Evolutionary conservation across 2,113 vertebrate species (phyloP), one percentile per base, ranked within the genome.

Genomic region (Edolisoma coerulescens): DNA sequence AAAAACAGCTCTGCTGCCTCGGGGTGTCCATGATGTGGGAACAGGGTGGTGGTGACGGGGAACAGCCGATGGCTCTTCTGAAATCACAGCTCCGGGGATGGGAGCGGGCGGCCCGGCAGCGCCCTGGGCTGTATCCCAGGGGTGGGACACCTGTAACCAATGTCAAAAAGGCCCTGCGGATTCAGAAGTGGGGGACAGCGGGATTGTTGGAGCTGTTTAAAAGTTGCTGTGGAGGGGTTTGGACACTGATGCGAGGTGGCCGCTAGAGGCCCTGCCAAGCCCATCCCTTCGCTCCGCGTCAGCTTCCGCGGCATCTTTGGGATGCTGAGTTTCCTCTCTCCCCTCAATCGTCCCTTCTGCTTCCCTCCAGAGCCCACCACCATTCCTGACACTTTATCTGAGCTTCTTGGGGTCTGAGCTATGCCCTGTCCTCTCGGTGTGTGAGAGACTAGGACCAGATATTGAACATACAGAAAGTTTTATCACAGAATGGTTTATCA

Each of bases 231-330:
- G n/a, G 30, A 4, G 53, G 49, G 27, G 16, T 73, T 61, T 14
- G 26, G 45, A 4, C 32, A 1, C 28, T 39, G 92, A 53, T 21
- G 1, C 0, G 5, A 7, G 5, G 21, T 5, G 20, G 86, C 95
- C 96, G 5, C 90, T 84, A 93, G 96, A 97, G 96, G 96, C 88
- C 96, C 90, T 60, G 8, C 83, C 52, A 61, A 80, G 54, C 64
- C 67, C 28, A 2, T 33, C 20, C 4, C 57, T 81, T 50, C 3
- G 1, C 63, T 39, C 70, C 2, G 5, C 63, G 0, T 2, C 23
- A 2, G 35, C 59, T 42, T 7, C 9, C 1, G 0, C 6, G 41
- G 7, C 17, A 1, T 6, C 60, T 19, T 4, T 0, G 75, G 26
- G 42, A 16, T 16, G 79, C 70, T 4, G 28, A 9, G 19, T 5